Conservation (phyloP, 2,797 vertebrate species). For the Melanotaenia maccullochi region DNA sequence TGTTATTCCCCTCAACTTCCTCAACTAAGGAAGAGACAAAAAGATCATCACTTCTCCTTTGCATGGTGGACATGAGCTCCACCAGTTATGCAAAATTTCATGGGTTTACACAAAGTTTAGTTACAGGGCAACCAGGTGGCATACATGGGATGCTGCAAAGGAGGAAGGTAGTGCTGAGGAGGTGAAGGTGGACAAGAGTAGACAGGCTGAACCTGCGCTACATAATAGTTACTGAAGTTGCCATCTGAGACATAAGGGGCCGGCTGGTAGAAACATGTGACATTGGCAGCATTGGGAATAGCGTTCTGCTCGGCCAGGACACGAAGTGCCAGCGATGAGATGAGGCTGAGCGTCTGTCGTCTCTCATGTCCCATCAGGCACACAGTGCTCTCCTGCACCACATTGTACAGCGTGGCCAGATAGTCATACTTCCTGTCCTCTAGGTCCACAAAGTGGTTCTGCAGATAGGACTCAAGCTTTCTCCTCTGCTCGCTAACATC, state of each 20-base stretch:
- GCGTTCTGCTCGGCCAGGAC: slow-evolving; percentile 95
- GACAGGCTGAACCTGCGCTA: slow-evolving; percentile 94
- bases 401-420: slow-evolving; percentile 92
- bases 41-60: slow-evolving; percentile 19
- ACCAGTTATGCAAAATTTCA: slow-evolving; percentile 18
- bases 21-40: slow-evolving; percentile 18
- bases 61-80: slow-evolving; percentile 12
- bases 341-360: slow-evolving; percentile 94
- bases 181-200: slow-evolving; percentile 83
- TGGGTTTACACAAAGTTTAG: slow-evolving; percentile 73
- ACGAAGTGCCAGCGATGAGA: slow-evolving; percentile 92
- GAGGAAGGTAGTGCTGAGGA: slow-evolving; percentile 84
- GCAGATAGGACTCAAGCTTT: slow-evolving; percentile 97
- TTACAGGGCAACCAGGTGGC: slow-evolving; percentile 96
- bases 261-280: slow-evolving; percentile 99
- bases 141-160: slow-evolving; percentile 86
- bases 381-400: slow-evolving; percentile 98
- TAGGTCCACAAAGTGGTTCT: slow-evolving; percentile 97
- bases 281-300: slow-evolving; percentile 94
- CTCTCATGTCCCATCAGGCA: slow-evolving; percentile 99
- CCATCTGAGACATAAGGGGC: slow-evolving; percentile 95
- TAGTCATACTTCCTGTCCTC: slow-evolving; percentile 99
- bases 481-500: slow-evolving; percentile 91
- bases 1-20: slow-evolving; percentile 25
- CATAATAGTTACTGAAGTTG: slow-evolving; percentile 99